These are phyloP conservation scores for Argyrosomus japonicus DNA, from an alignment of 2,113 vertebrate genomes.

Conservation along the genomic window DNA sequence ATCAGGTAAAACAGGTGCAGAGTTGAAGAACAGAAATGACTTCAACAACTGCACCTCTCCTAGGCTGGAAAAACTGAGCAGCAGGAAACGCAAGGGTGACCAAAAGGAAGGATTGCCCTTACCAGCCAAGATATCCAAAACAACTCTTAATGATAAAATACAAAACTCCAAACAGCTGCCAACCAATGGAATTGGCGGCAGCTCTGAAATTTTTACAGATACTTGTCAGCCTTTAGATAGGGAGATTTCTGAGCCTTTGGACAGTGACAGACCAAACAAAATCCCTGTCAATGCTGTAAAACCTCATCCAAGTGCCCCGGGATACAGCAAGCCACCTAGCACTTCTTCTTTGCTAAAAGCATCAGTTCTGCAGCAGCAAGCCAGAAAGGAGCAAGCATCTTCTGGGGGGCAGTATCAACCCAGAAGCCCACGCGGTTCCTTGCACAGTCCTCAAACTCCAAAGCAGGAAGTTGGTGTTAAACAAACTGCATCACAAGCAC, in stretches of 20 bases:
- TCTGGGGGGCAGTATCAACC: conserved; percentile 80
- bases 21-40: conserved; percentile 90
- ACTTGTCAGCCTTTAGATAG: conserved; percentile 75
- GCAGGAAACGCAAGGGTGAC: conserved; percentile 87
- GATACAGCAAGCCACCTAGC: conserved; percentile 85
- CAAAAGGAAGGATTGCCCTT: conserved; percentile 85
- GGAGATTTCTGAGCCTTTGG: conserved; percentile 82
- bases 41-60: conserved; percentile 88
- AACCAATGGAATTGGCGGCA: conserved; percentile 85
- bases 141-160: conserved; percentile 80
- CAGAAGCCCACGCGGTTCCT: conserved; percentile 83
- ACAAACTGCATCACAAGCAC: conserved; percentile 84
- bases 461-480: conserved; percentile 85
- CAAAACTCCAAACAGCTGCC: conserved; percentile 85
- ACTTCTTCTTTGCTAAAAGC: conserved; percentile 88
- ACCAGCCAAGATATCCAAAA: conserved; percentile 86
- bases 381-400: conserved; percentile 83
- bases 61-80: conserved; percentile 82
- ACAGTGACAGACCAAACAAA: conserved; percentile 86
- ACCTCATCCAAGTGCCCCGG: conserved; percentile 89
- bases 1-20: conserved; percentile 82
- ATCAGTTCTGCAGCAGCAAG: conserved; percentile 88
- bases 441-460: conserved; percentile 84
- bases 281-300: conserved; percentile 90
- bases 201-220: conserved; percentile 87